Percentiles rank a stretch among this genome's conserved stretches.
These are phyloP conservation scores for Pocillopora damicornis DNA, from an alignment of 64 coral and sea anemone species.

Conservation along the genomic window DNA sequence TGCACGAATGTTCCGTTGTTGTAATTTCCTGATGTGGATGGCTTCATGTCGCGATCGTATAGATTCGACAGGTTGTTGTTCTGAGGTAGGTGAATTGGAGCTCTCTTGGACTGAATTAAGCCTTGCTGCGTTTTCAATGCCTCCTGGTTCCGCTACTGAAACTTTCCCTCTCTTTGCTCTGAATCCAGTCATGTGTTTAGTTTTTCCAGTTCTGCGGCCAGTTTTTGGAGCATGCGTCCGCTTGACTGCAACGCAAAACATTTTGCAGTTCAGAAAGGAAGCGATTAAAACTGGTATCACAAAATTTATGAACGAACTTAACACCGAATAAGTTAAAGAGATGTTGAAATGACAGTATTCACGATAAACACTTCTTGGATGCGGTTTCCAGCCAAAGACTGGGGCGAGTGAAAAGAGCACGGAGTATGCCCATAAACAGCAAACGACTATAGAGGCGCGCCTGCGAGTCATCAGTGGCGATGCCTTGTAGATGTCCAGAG, in stretches of 20 bases:
- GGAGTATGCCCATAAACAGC: slow-evolving; percentile 18
- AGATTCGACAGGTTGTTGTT: too few species aligned
- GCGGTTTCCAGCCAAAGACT: slow-evolving; percentile 9
- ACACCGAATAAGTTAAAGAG: neutral
- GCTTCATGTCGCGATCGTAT: neutral
- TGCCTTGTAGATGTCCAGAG: slow-evolving; percentile 5
- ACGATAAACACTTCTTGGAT: neutral
- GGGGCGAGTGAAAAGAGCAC: slow-evolving; percentile 27
- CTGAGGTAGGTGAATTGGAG: neutral
- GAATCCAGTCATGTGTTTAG: too few species aligned
- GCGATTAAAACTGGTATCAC: slow-evolving; percentile 6
- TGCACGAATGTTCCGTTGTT: slow-evolving; percentile 28
- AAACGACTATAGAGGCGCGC: neutral
- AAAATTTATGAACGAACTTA: slow-evolving; percentile 36
- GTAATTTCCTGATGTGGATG: neutral
- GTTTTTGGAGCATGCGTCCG: neutral
- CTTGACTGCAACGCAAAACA: slow-evolving; percentile 8
- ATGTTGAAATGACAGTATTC: slow-evolving; percentile 34
- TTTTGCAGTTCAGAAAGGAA: slow-evolving; percentile 22
- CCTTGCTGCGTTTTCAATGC: neutral
- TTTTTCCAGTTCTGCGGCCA: too few species aligned
- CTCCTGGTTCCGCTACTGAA: too few species aligned
- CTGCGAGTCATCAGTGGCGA: slow-evolving; percentile 37
- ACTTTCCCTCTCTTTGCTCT: too few species aligned
- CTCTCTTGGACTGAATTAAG: too few species aligned